These are phyloP conservation scores for Lanistes nyassanus DNA, from an alignment of 1,140 invertebrate species.

Conservation along the genomic window DNA sequence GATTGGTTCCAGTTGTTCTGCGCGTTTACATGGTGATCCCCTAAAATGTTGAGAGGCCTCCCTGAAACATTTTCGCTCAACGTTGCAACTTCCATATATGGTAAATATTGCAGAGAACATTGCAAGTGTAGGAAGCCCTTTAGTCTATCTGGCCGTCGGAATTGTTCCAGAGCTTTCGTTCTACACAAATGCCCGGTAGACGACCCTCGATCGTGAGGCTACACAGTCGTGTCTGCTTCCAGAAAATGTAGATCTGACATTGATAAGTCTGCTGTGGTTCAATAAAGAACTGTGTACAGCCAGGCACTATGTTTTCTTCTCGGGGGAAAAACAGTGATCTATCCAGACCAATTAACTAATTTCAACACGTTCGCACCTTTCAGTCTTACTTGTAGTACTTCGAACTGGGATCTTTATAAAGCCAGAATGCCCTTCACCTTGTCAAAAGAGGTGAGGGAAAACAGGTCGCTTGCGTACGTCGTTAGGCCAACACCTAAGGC, in stretches of 20 bases:
- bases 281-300: neutral
- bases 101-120: too few relatives aligned
- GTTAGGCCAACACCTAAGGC: neutral
- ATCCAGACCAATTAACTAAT: neutral
- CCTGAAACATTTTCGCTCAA: too few relatives aligned
- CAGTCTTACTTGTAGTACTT: neutral
- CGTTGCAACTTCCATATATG: too few relatives aligned
- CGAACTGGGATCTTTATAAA: neutral
- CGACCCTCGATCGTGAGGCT: too few relatives aligned
- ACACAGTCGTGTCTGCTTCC: slow-evolving; percentile 42
- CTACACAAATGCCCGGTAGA: too few relatives aligned
- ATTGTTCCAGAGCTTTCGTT: too few relatives aligned
- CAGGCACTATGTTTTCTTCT: neutral
- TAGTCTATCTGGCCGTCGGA: too few relatives aligned
- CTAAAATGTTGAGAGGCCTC: too few relatives aligned
- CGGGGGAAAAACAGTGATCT: neutral
- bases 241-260: slow-evolving; percentile 45
- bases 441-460: neutral
- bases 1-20: too few relatives aligned
- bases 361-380: neutral
- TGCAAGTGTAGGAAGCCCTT: too few relatives aligned
- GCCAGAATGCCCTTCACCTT: neutral
- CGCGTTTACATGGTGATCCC: too few relatives aligned
- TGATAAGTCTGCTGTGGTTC: slow-evolving; percentile 42
- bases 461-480: neutral